Evolutionary conservation across 2,113 vertebrate species (phyloP), one percentile per base, ranked within the genome.

Genomic region (Potamarius usumacintae): DNA sequence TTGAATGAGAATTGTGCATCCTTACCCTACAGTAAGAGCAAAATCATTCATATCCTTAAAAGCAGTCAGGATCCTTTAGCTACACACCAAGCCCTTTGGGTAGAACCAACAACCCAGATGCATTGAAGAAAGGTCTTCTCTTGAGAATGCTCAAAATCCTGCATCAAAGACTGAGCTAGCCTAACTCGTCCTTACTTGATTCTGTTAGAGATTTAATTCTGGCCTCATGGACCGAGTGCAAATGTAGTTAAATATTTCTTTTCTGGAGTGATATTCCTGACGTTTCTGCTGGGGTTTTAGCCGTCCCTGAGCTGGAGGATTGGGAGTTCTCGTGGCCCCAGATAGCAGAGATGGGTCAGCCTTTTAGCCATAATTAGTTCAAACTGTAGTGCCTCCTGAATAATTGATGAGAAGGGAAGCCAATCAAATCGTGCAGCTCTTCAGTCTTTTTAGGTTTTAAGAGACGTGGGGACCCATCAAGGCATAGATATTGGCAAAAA

Each of bases 291-390:
- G 79, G 89, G 76, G 83, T 79, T 87, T 78, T 53, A 11, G 25
- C 65, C 22, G 22, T 50, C 87, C 82, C 52, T 4, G 74, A 58
- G 67, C 77, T 57, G 80, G 83, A 50, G 30, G 52, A 62, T 48
- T 84, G 76, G 14, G n/a, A 55, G 15, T 53, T 69, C 85, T 77
- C 80, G 14, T 69, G 15, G 87, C 85, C 91, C 91, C 88, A 85
- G 87, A 85, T 77, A 42, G 88, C 92, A 91, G 92, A 95, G 95
- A 93, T 93, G 92, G 95, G 94, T 93, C 95, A 94, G 91, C 86
- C 82, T 91, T 88, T 89, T 93, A 92, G 82, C 93, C 91, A 89
- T 94, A 95, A 95, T 95, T 96, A 95, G 94, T 93, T 95, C 94
- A 94, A 94, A 95, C 93, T 93, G 94, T 92, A 90, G 92, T 90